Base-by-base conservation (phyloP, 2,888 invertebrate species). In the Melanophora roralis region DNA sequence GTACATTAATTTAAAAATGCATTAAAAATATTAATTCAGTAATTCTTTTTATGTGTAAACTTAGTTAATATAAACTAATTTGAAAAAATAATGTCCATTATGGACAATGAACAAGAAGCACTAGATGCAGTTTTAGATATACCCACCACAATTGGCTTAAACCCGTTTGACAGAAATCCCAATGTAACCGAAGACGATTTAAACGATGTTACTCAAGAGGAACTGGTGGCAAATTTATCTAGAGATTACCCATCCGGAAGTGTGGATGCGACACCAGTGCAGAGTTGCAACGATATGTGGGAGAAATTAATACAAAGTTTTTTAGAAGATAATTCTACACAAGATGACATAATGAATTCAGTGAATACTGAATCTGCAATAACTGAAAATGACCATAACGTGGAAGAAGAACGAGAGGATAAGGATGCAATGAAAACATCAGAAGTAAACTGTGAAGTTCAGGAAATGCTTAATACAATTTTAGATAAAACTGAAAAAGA, bases 121-220 rank as follows among this genome's bases (percentile, higher is more conserved):
- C 47, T 73, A 23, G 73, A 80, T 47, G 51, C 64, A 64, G 76
- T 72, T n/a, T 47, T 80, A 45, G 80, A 76, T 68, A 68, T 80
- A 64, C 76, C 76, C 2, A 76, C 72, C 55, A 72, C 72, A 16
- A 59, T 76, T 1, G 72, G 72, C n/a, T 76, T 73, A 76, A 79
- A 80, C 34, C 80, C 80, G 0, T 80, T 80, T 12, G 80, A 80
- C 34, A 76, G 80, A 11, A 62, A 76, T 57, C 80, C 73, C 0
- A 80, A 80, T 14, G 59, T 69, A 36, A 76, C 76, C 72, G 76
- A 80, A 51, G 80, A 80, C 16, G 80, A 80, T 21, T 45, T 80
- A 45, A 80, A 80, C 64, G 76, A 76, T 40, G 80, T 80, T 23
- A 80, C 80, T 6, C 80, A 80, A 64, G 80, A 80, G 34, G 80